Evolutionary conservation across 1,140 invertebrate species (phyloP), one percentile per base, ranked within the genome.

Genomic region (Pseudomyrmex dendroicus): DNA sequence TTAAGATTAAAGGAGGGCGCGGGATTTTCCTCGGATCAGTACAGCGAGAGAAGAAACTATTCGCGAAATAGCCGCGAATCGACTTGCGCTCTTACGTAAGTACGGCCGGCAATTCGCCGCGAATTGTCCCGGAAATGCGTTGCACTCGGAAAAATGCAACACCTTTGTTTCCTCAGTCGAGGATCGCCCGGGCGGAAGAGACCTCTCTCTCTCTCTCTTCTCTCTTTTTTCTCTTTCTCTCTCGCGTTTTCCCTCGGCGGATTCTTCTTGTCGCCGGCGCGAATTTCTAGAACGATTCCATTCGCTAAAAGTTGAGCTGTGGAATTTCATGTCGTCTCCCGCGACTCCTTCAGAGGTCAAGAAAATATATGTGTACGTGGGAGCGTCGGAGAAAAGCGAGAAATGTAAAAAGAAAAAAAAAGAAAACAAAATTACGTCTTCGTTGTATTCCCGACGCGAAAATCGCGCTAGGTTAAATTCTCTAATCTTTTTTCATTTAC

Each of bases 281-380:
- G 64, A 70, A 7, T 78, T 78, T 78, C 76, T 57, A 48, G 64
- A 52, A 78, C 50, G 35, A 48, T 78, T 48, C 17, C 64, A 52
- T 68, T 68, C 15, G 20, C 8, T 66, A 50, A 70, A 70, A 59
- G 66, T 72, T 72, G 20, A 80, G 20, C 66, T 22, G 66, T 44
- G 44, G 44, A 59, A 72, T 72, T 80, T 80, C 50, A 61, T n/a
- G 44, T 61, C 22, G 44, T 64, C 35, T 12, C 44, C 48, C 46
- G 17, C 35, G 48, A 17, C 48, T 22, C 20, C 10, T 56, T 50
- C 44, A 20, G 20, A 25, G 35, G 9, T 52, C 15, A 35, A 44
- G 7, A 2, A 70, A 78, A 80, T 17, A 62, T 35, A 50, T 35
- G 35, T 35, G 5, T 22, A 72, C 54, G 7, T 2, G 20, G 20